Base-by-base conservation (phyloP, 1,140 invertebrate genomes). In the Atopsyche davidsoni region DNA sequence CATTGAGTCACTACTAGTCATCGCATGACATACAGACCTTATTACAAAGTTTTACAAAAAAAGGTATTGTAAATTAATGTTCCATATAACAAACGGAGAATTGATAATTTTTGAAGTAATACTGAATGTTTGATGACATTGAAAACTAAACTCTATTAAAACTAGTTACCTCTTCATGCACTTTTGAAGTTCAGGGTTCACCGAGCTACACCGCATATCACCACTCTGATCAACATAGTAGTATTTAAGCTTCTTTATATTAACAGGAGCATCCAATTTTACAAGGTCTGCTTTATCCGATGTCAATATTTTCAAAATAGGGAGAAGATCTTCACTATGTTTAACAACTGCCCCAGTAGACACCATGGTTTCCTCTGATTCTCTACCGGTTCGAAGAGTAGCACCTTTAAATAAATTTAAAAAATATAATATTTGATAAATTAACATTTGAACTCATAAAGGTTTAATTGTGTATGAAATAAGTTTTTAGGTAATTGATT, bases 311-410 rank as follows among this genome's bases (percentile, higher is more conserved):
- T 82, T 81, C 2, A 90, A 69, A 31, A 89, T 68, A 4, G 86
- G 85, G 25, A 72, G 59, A 18, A 93, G 68, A 73, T 96, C 92
- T 49, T 76, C 75, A 19, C 85, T 79, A 63, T 83, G 82, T 48
- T 85, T 81, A 48, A 81, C 80, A 64, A 96, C 81, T 1, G 91
- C 87, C 11, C 93, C 93, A 23, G 78, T 82, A 46, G 74, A 70
- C 4, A 82, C 80, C 76, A 85, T 84, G 0, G 81, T 77, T 10
- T 76, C 56, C 25, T 59, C 60, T 55, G 77, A 79, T 48, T 76
- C 70, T 11, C 50, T 32, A 11, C 78, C 73, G 2, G 69, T 71
- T 46, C 82, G 70, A 22, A 80, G 76, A 28, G 80, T 81, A 56
- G 81, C 72, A 1, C 82, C 83, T 61, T 64, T 65, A 3, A 72